Base-by-base conservation (phyloP, 2,113 vertebrate genomes). In the Parotia lawesii region DNA sequence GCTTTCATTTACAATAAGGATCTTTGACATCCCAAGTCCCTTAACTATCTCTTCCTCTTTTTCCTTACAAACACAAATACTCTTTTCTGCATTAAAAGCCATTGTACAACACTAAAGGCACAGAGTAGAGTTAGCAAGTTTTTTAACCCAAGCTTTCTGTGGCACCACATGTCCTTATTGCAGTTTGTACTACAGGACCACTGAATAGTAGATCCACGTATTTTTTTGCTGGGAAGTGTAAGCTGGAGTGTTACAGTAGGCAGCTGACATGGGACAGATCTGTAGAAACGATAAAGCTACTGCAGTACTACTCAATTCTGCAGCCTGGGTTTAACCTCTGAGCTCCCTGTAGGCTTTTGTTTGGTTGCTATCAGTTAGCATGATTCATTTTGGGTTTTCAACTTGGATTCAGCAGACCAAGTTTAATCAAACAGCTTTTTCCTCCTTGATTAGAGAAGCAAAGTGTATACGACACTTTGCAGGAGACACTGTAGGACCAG, bases 291-390 rank as follows among this genome's bases (percentile, higher is more conserved):
- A 82, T 77, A 64, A 58, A 83, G 14, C 23, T n/a, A 25, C 44
- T 82, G n/a, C 45, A 79, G 37, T 69, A 53, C n/a, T 67, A 25
- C 61, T 82, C 50, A 45, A 6, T 3, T 2, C 42, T 85, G 60
- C 42, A 96, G 67, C 50, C 50, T 65, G 37, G 21, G 29, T 80
- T 91, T 91, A 93, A 87, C 44, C 45, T 85, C 74, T 89, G 53
- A 47, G 45, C 12, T 87, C 85, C 28, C 53, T 51, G 35, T 23
- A 58, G 53, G 28, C 27, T 92, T 85, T 83, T 58, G 23, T 62
- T 83, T 42, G 12, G 21, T 31, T 80, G 23, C 27, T 88, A 33
- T 70, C 27, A 44, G 33, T 74, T 77, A 64, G 6, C 9, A 20
- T 70, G 60, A 23, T 77, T 75, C 17, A 8, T 50, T 79, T 75